Percentiles rank a stretch among this genome's conserved stretches.
Conservation (phyloP, 1,140 invertebrate species). For the Sminthurides bifidus region DNA sequence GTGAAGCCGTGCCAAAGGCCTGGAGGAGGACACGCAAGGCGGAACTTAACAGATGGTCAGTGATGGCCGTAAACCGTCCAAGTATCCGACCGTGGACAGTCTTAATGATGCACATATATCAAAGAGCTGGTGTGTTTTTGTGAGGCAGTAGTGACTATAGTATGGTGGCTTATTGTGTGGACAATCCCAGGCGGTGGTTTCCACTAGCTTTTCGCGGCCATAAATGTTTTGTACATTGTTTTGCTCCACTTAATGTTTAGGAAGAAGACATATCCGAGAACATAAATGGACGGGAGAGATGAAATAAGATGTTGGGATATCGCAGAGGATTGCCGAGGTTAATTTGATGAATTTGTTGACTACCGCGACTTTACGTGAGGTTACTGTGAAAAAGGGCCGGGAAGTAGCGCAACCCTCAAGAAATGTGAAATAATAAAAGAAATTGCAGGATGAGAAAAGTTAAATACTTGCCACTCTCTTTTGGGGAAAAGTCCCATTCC, state of each 20-base stretch:
- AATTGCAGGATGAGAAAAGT: too few species aligned
- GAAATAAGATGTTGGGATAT: too few species aligned
- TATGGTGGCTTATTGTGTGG: too few species aligned
- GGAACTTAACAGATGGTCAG: constrained; percentile 1
- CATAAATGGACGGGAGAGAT: too few species aligned
- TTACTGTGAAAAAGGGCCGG: too few species aligned
- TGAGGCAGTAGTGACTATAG: not conserved
- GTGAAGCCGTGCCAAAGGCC: not conserved
- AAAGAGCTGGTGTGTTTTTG: not conserved
- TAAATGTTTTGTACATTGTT: too few species aligned
- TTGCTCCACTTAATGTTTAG: too few species aligned
- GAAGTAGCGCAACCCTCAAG: not conserved
- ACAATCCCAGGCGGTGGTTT: too few species aligned
- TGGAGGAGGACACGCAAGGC: not conserved
- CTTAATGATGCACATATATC: not conserved
- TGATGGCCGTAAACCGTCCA: constrained; percentile 13
- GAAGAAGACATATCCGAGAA: too few species aligned
- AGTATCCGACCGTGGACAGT: constrained; percentile 11
- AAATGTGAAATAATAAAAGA: not conserved
- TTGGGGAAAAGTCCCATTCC: not conserved
- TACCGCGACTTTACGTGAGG: constrained; percentile 2
- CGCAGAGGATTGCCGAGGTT: not conserved
- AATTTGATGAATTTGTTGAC: constrained; percentile 18
- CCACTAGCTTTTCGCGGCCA: too few species aligned
- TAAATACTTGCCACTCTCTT: not conserved